Percentiles rank a stretch among this genome's conserved stretches.
These are phyloP conservation scores for Trematocara stigmaticum DNA, from an alignment of 2,113 vertebrate species.

Conservation along the genomic window DNA sequence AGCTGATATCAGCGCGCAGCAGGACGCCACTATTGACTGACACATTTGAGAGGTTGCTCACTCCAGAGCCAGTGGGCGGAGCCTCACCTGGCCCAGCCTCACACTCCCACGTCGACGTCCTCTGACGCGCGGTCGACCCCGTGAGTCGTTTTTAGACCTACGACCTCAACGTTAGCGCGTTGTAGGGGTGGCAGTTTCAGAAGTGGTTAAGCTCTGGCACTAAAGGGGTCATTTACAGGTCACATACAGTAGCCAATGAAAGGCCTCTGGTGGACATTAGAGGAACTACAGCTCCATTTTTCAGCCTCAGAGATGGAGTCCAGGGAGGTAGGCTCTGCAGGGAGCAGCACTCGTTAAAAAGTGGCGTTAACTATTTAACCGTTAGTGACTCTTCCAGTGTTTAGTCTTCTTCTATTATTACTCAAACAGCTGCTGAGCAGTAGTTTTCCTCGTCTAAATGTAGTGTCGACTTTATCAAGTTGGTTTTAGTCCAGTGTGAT, in stretches of 20 bases:
- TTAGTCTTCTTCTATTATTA: not conserved
- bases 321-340: not conserved
- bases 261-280: not conserved
- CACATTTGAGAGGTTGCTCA: not conserved
- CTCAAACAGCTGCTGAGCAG: not conserved
- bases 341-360: not conserved
- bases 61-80: not conserved
- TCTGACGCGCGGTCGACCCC: not conserved
- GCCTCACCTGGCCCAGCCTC: not conserved
- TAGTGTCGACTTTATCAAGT: not conserved
- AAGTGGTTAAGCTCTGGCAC: not conserved
- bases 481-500: not conserved
- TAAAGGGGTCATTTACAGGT: not conserved
- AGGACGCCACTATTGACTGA: fast-evolving
- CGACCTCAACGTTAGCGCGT: not conserved
- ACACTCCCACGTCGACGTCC: not conserved
- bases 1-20: not conserved
- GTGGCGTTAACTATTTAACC: not conserved
- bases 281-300: not conserved
- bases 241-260: not conserved
- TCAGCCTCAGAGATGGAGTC: fast-evolving
- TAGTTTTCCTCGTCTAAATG: not conserved
- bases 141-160: not conserved
- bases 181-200: not conserved
- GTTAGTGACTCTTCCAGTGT: not conserved